phyloP scores from a whole-genome alignment of 2,113 vertebrate species.

The Fukomys damarensis region DNA sequence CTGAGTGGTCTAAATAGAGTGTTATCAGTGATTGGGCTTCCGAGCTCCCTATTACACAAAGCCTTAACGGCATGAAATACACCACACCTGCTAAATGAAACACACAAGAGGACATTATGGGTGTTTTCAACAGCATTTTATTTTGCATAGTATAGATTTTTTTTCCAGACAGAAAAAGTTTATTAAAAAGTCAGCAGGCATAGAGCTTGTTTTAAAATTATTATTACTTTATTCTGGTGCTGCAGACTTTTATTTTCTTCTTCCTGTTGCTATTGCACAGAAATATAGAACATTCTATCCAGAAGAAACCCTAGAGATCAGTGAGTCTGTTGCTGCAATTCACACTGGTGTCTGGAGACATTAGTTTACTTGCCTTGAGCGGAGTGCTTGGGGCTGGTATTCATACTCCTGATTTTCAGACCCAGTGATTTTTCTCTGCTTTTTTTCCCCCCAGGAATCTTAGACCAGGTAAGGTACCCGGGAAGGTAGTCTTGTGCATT shows the following conservation, averaged over 20 bases:
- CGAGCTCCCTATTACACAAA: constrained; percentile 48
- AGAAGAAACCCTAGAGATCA: constrained; percentile 5
- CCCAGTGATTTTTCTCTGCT: neutral
- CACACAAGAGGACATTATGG: constrained; percentile 66
- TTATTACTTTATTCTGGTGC: constrained; percentile 71
- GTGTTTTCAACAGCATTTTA: constrained; percentile 80
- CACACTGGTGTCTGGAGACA: neutral
- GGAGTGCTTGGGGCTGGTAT: neutral
- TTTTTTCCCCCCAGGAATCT: neutral
- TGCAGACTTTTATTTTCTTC: constrained; percentile 72
- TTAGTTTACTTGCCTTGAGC: neutral
- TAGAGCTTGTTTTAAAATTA: constrained; percentile 79
- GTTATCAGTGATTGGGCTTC: constrained; percentile 65
- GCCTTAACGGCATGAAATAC: constrained; percentile 66
- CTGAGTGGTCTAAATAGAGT: constrained; percentile 63
- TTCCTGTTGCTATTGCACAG: constrained; percentile 52
- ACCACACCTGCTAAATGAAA: constrained; percentile 72
- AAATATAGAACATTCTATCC: constrained; percentile 35
- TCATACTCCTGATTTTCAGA: neutral
- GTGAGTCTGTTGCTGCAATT: neutral
- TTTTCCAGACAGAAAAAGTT: constrained; percentile 68
- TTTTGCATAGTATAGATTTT: constrained; percentile 79
- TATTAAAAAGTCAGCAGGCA: constrained; percentile 81
- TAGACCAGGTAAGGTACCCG: neutral
- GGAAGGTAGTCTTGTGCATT: neutral